Conservation (phyloP, 2,888 invertebrate genomes). For the Rosalia funebris region DNA sequence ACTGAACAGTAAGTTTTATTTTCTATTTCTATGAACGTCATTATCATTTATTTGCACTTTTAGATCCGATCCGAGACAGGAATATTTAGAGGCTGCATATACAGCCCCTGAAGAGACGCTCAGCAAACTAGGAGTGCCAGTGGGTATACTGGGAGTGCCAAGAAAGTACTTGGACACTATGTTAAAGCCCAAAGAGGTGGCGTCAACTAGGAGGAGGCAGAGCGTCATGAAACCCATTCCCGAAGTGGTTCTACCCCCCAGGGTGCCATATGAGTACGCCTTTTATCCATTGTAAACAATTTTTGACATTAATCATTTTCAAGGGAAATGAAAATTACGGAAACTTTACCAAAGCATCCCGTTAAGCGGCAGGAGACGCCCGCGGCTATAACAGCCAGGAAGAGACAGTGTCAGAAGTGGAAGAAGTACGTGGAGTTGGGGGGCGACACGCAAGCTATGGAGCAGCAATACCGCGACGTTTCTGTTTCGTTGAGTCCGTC, state of each 20-base stretch:
- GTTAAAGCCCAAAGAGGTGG: constrained; percentile 60
- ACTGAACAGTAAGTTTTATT: constrained; percentile 55
- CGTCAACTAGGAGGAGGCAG: constrained; percentile 46
- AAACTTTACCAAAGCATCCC: constrained; percentile 48
- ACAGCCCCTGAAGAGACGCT: constrained; percentile 69
- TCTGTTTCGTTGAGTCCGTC: neutral
- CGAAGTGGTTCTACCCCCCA: constrained; percentile 55
- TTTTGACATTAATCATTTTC: constrained; percentile 31
- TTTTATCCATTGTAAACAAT: neutral
- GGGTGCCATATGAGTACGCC: constrained; percentile 9
- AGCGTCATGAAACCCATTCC: constrained; percentile 48
- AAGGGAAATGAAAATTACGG: constrained; percentile 47
- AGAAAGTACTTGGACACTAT: constrained; percentile 69
- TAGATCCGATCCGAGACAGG: constrained; percentile 62
- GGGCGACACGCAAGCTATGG: neutral
- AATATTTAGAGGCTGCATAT: constrained; percentile 67
- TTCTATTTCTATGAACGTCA: neutral
- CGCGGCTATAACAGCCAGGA: constrained; percentile 46
- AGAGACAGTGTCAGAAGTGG: constrained; percentile 56
- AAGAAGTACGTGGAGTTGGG: constrained; percentile 43
- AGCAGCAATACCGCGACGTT: neutral
- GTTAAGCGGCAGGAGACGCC: constrained; percentile 50
- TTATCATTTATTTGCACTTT: constrained; percentile 18
- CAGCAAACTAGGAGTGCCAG: constrained; percentile 61
- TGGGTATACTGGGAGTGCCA: constrained; percentile 72